These are phyloP conservation scores for Lasiurus cinereus DNA, from an alignment of 2,113 vertebrate species.

Conservation along the genomic window DNA sequence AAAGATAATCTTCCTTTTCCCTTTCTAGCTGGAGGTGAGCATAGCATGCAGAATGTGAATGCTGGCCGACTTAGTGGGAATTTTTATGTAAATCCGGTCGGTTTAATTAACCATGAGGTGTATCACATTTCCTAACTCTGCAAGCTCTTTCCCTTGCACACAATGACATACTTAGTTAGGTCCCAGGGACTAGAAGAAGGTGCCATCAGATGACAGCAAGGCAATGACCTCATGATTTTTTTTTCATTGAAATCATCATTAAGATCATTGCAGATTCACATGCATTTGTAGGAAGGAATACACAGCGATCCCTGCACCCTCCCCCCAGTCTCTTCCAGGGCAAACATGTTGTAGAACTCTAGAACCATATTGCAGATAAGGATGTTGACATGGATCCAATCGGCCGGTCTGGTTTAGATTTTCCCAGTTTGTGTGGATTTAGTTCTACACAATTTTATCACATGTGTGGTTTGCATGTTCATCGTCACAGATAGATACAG, in stretches of 20 bases:
- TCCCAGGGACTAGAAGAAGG: neutral
- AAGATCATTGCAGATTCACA: neutral
- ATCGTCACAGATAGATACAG: neutral
- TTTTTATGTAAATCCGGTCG: constrained; percentile 41
- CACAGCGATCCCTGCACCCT: neutral
- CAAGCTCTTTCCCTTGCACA: neutral
- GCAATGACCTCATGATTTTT: neutral
- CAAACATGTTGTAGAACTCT: neutral
- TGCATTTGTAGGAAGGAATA: neutral
- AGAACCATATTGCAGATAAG: neutral
- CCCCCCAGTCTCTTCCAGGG: neutral
- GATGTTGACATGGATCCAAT: neutral
- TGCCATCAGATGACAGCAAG: neutral
- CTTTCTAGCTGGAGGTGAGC: constrained; percentile 45
- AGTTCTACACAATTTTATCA: neutral
- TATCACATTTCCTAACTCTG: constrained; percentile 41
- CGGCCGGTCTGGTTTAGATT: neutral
- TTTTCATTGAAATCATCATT: neutral
- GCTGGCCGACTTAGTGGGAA: constrained; percentile 24
- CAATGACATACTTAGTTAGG: neutral
- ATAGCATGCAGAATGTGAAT: constrained; percentile 47
- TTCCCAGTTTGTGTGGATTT: neutral
- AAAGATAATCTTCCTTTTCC: constrained; percentile 71
- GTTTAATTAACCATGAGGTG: constrained; percentile 62
- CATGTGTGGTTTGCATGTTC: neutral